Evolutionary conservation across 2,888 invertebrate species (phyloP).

Genomic region (Hofmannophila pseudospretella): DNA sequence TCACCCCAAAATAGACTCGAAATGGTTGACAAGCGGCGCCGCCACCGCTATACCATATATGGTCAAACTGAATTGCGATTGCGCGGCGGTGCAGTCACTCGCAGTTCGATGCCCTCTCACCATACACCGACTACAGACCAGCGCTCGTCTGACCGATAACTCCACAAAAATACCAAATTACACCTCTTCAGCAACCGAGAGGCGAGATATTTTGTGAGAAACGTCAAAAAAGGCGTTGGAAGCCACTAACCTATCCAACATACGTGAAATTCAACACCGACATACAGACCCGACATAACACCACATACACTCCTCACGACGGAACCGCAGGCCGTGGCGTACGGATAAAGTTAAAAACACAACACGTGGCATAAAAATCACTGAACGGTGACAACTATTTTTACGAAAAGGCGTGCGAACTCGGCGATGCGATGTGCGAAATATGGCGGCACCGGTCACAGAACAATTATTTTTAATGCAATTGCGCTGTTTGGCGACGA

Average conservation of each 20-base stretch:
- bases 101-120: slow-evolving; percentile 66
- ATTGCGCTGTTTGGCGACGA: slow-evolving; percentile 36
- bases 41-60: slow-evolving; percentile 67
- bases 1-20: slow-evolving; percentile 52
- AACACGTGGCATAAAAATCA: slow-evolving; percentile 75
- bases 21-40: slow-evolving; percentile 45
- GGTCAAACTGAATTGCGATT: slow-evolving; percentile 68
- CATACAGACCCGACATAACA: slow-evolving; percentile 22
- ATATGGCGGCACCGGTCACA: slow-evolving; percentile 76
- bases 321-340: slow-evolving; percentile 20
- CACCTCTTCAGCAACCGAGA: slow-evolving; percentile 14
- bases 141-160: slow-evolving; percentile 4
- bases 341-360: slow-evolving; percentile 40
- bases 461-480: slow-evolving; percentile 43
- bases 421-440: slow-evolving; percentile 65
- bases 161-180: slow-evolving; percentile 21
- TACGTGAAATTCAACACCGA: slow-evolving; percentile 74
- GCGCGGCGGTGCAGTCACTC: slow-evolving; percentile 65
- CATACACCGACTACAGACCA: slow-evolving; percentile 18
- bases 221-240: slow-evolving; percentile 71
- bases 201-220: slow-evolving; percentile 11
- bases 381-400: slow-evolving; percentile 71
- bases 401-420: slow-evolving; percentile 72
- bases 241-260: slow-evolving; percentile 58
- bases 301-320: slow-evolving; percentile 26